Conservation (phyloP, 2,113 vertebrate species). For the Hippocampus barbouri region DNA sequence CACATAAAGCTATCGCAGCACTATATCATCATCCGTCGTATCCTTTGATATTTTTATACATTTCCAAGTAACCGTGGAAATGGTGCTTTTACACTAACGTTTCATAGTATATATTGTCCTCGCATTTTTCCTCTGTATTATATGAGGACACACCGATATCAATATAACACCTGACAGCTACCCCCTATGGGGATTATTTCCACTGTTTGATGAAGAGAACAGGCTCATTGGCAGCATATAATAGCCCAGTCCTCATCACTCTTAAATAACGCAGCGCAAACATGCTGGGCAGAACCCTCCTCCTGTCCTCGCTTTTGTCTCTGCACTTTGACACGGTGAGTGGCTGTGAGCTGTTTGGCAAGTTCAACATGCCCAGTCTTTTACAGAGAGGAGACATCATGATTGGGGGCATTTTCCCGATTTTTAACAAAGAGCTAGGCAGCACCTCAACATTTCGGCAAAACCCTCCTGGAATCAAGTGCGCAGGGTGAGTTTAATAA, state of each 20-base stretch:
- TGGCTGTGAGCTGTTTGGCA: slow-evolving; percentile 54
- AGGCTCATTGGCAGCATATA: slow-evolving; percentile 20
- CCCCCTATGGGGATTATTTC: slow-evolving; percentile 19
- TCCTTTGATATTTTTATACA: too few relatives aligned
- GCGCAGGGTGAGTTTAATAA: slow-evolving; percentile 59
- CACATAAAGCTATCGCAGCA: too few relatives aligned
- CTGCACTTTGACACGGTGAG: slow-evolving; percentile 28
- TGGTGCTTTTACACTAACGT: neutral
- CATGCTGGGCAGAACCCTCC: slow-evolving; percentile 30
- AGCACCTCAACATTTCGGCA: slow-evolving; percentile 40
- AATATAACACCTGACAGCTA: neutral
- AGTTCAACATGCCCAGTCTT: slow-evolving; percentile 59
- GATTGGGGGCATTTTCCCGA: slow-evolving; percentile 74
- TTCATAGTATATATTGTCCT: neutral
- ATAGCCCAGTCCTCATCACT: slow-evolving; percentile 8
- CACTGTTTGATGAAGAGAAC: slow-evolving; percentile 9
- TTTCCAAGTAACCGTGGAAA: too few relatives aligned
- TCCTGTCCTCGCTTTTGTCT: slow-evolving; percentile 14
- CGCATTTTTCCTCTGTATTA: neutral
- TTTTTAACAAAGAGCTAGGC: slow-evolving; percentile 69
- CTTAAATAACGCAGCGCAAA: slow-evolving; percentile 16
- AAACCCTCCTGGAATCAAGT: slow-evolving; percentile 46
- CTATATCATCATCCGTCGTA: too few relatives aligned
- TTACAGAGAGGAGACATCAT: slow-evolving; percentile 68
- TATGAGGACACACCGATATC: neutral